Conservation (phyloP, 2,797 vertebrate genomes). For the Orientallactaga sibirica region DNA sequence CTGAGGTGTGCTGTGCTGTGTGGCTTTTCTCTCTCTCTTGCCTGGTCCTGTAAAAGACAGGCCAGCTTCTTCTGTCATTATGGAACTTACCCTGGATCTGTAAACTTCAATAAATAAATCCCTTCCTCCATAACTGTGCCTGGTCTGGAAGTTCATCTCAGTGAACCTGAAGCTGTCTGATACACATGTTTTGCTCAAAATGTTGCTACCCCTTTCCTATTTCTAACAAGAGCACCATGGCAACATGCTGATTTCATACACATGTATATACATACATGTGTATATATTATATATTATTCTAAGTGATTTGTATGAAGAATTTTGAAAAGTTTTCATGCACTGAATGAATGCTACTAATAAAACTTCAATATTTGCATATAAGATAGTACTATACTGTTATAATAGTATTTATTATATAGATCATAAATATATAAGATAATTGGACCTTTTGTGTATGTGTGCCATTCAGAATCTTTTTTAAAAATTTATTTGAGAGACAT, state of each 20-base stretch:
- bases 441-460: background rate
- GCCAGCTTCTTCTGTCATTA: too few species aligned
- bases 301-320: constrained; percentile 32
- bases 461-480: background rate
- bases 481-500: background rate
- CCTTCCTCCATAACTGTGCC: too few species aligned
- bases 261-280: background rate
- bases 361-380: constrained; percentile 29
- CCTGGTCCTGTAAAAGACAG: too few species aligned
- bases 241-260: background rate
- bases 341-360: constrained; percentile 52
- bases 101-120: too few species aligned
- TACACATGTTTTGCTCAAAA: constrained; percentile 30
- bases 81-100: too few species aligned
- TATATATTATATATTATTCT: background rate
- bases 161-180: too few species aligned
- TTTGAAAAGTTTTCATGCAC: constrained; percentile 46
- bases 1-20: too few species aligned
- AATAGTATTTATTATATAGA: background rate
- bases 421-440: background rate
- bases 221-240: background rate
- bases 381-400: background rate
- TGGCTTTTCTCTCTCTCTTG: too few species aligned
- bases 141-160: too few species aligned
- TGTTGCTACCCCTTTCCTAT: background rate